These are phyloP conservation scores for Lithophane ornitopus DNA, from an alignment of 2,888 invertebrate species.

Conservation along the genomic window DNA sequence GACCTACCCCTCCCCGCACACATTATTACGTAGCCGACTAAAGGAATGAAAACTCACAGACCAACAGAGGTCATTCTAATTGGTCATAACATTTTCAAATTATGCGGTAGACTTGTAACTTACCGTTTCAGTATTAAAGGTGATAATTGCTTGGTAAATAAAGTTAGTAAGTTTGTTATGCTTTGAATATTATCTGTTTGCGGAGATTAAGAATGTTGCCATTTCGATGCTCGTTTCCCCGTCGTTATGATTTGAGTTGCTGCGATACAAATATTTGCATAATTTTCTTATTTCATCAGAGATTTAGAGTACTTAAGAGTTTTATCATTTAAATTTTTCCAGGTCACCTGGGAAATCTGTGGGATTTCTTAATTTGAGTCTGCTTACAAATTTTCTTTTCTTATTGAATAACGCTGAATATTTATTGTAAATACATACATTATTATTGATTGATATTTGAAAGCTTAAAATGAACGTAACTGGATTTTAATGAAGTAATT, in stretches of 20 bases:
- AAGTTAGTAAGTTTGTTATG: constrained; percentile 63
- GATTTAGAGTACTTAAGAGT: constrained; percentile 51
- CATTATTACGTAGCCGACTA: constrained; percentile 43
- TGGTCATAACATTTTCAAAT: constrained; percentile 71
- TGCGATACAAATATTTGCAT: constrained; percentile 64
- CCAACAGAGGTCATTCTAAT: constrained; percentile 72
- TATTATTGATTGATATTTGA: constrained; percentile 6
- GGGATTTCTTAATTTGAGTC: not conserved
- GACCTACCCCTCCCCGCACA: constrained; percentile 63
- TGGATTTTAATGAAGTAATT: not conserved
- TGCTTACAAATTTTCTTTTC: not conserved
- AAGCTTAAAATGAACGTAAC: not conserved
- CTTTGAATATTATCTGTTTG: constrained; percentile 80
- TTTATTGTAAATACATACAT: not conserved
- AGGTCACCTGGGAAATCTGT: constrained; percentile 51
- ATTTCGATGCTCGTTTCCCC: constrained; percentile 78
- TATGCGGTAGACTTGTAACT: constrained; percentile 70
- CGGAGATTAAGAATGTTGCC: constrained; percentile 81
- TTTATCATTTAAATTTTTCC: constrained; percentile 41
- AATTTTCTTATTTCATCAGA: constrained; percentile 61
- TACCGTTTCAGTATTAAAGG: constrained; percentile 72
- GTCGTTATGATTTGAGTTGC: constrained; percentile 71
- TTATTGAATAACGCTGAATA: constrained; percentile 2
- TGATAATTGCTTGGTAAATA: constrained; percentile 69
- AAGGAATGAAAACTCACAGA: constrained; percentile 54